Percentiles rank a stretch among this genome's conserved stretches.
Evolutionary conservation across 2,797 vertebrate genomes (phyloP).

Genomic region (Pantherophis vulpinus): DNA sequence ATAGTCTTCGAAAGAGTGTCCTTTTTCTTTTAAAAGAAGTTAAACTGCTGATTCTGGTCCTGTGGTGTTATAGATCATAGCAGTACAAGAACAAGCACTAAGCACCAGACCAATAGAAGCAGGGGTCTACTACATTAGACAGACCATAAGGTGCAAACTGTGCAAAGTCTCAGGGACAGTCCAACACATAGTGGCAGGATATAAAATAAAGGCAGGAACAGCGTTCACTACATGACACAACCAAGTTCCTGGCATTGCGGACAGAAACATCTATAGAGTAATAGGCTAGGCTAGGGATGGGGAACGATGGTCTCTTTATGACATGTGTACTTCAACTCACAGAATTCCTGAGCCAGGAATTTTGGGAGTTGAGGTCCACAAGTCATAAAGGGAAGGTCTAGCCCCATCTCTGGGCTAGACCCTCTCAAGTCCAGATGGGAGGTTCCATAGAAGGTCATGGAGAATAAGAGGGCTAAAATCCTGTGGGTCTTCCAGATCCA

Average conservation of each 20-base stretch:
- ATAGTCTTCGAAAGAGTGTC: neutral
- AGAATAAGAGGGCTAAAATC: neutral
- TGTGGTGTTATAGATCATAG: neutral
- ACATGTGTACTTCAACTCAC: neutral
- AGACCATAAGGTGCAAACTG: neutral
- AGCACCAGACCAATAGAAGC: neutral
- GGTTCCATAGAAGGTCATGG: neutral
- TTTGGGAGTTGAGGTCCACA: neutral
- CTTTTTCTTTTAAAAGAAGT: neutral
- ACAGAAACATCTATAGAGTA: neutral
- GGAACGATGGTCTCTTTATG: neutral
- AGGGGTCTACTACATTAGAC: neutral
- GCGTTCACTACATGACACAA: neutral
- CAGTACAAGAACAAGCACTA: neutral
- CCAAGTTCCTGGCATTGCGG: neutral
- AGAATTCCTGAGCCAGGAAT: neutral
- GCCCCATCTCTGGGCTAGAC: neutral
- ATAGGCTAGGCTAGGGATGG: neutral
- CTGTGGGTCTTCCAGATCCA: neutral
- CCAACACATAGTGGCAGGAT: neutral
- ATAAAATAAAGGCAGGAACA: neutral
- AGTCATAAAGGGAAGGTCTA: neutral
- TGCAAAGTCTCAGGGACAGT: neutral
- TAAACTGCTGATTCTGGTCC: neutral
- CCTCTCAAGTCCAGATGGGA: neutral